These are phyloP conservation scores for Rhincodon typus DNA, from an alignment of 2,797 vertebrate species.

Conservation along the genomic window DNA sequence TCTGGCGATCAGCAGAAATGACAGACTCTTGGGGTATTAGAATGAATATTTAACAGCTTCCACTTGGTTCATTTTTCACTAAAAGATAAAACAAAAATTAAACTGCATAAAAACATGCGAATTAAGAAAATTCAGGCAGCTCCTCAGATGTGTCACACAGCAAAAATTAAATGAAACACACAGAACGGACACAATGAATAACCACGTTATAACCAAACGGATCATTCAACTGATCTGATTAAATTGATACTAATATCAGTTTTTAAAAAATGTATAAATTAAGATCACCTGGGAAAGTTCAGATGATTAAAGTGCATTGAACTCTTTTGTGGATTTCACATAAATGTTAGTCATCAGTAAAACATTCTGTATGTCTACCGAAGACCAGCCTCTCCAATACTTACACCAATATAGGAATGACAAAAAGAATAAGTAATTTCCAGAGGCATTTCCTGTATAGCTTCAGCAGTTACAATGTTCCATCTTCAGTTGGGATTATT, in stretches of 20 bases:
- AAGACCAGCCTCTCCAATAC: background rate
- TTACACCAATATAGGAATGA: background rate
- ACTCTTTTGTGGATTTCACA: slow-evolving; percentile 26
- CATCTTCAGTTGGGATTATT: slow-evolving; percentile 65
- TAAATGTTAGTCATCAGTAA: background rate
- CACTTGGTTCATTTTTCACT: background rate
- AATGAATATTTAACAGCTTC: slow-evolving; percentile 3
- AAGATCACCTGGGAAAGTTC: slow-evolving; percentile 26
- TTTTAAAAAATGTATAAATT: slow-evolving; percentile 27
- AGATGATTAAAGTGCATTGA: slow-evolving; percentile 33
- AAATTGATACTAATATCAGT: slow-evolving; percentile 9
- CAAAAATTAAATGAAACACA: slow-evolving; percentile 38
- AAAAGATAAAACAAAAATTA: background rate
- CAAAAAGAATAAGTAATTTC: slow-evolving; percentile 44
- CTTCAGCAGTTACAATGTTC: slow-evolving; percentile 4
- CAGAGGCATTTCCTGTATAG: slow-evolving; percentile 13
- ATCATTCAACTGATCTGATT: slow-evolving; percentile 1
- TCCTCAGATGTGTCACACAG: background rate
- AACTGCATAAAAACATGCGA: background rate
- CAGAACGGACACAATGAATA: slow-evolving; percentile 38
- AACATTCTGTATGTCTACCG: background rate
- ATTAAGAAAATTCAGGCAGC: background rate
- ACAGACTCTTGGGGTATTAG: background rate
- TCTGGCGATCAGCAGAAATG: background rate
- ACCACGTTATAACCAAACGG: background rate